Conservation (phyloP, 2,113 vertebrate species). For the Shinisaurus crocodilurus region DNA sequence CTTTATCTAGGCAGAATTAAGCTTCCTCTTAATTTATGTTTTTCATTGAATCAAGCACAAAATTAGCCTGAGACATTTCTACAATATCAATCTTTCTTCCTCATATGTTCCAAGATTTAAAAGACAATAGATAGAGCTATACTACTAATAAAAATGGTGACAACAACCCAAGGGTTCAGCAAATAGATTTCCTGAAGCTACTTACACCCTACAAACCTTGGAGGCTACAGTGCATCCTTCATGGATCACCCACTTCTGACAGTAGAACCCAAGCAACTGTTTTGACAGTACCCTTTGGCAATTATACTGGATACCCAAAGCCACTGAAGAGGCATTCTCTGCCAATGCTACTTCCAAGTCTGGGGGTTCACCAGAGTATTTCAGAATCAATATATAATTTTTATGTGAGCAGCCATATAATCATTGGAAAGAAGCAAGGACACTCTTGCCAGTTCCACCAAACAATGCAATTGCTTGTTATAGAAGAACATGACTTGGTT, state of each 20-base stretch:
- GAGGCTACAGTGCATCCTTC: background rate
- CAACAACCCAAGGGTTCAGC: background rate
- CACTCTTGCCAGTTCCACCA: background rate
- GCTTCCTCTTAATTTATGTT: conserved; percentile 6
- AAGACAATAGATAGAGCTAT: background rate
- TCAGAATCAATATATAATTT: background rate
- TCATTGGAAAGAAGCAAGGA: background rate
- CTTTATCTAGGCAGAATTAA: background rate
- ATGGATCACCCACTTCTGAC: background rate
- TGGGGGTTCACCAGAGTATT: background rate
- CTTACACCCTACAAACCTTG: too few species aligned
- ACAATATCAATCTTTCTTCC: background rate
- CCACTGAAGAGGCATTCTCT: background rate
- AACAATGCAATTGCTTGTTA: background rate
- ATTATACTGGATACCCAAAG: background rate
- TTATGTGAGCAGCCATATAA: background rate
- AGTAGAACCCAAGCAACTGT: background rate
- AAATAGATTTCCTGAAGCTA: background rate
- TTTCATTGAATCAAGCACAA: background rate
- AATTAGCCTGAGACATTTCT: background rate
- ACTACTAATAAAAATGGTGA: background rate
- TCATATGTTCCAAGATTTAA: background rate
- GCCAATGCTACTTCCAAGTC: background rate
- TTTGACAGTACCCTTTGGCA: background rate
- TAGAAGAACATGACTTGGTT: too few species aligned